These are phyloP conservation scores for Drosophila obscura DNA, from an alignment of 1,140 invertebrate species.

Conservation along the genomic window DNA sequence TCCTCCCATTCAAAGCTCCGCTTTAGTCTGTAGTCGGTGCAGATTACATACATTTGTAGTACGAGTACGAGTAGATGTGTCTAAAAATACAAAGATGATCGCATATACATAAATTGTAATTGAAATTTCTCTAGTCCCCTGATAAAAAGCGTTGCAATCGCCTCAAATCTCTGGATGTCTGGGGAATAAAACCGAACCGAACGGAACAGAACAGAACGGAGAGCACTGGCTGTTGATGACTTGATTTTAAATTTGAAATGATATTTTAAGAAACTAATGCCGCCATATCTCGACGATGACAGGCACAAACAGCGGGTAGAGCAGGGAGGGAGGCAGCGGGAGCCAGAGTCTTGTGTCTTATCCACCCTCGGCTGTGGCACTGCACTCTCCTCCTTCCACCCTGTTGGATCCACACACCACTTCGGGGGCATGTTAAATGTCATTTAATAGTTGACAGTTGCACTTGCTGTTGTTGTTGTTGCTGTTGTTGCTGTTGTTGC, in stretches of 20 bases:
- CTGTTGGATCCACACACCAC: conserved; percentile 11
- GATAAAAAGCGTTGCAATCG: conserved; percentile 40
- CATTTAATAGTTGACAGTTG: conserved; percentile 82
- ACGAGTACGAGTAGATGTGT: neutral
- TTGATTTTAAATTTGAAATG: conserved; percentile 80
- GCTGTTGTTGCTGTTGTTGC: conserved; percentile 1
- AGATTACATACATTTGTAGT: conserved; percentile 13
- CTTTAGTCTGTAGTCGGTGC: neutral
- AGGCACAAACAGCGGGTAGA: conserved; percentile 9
- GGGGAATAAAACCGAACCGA: neutral
- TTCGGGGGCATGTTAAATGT: conserved; percentile 79
- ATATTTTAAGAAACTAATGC: conserved; percentile 80
- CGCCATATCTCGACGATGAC: conserved; percentile 27
- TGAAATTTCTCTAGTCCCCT: conserved; percentile 62
- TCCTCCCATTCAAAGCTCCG: neutral
- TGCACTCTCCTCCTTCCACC: neutral
- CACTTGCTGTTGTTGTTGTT: conserved; percentile 66
- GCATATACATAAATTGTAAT: conserved; percentile 77
- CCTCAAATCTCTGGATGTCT: conserved; percentile 20
- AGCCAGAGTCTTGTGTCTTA: conserved; percentile 2
- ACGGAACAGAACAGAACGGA: conserved; percentile 3
- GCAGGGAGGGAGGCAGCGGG: neutral
- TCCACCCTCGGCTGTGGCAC: conserved; percentile 10
- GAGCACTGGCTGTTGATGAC: conserved; percentile 56
- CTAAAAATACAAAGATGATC: conserved; percentile 71